Evolutionary conservation across 1,140 invertebrate species (phyloP), one percentile per base, ranked within the genome.

Genomic region (Philopotamus ludificatus): DNA sequence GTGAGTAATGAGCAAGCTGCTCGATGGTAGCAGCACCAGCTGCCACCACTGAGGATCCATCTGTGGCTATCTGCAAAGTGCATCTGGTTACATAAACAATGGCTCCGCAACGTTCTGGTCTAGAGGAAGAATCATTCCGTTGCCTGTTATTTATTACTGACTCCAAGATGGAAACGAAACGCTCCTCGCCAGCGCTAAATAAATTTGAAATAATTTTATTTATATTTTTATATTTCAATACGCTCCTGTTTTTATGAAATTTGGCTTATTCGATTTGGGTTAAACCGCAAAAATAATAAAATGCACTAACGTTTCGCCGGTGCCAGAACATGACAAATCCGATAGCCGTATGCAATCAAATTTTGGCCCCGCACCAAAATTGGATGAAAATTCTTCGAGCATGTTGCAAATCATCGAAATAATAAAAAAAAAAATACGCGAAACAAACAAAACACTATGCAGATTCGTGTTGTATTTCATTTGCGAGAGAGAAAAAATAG

Each of bases 51-150:
- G 44, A 16, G 8, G 4, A 47, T 47, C 44, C 44, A 47, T 47
- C 44, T 47, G 44, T 47, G 44, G 44, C 18, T 47, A 47, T 47
- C 44, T 47, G 15, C 18, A 12, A 20, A 47, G 44, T 12, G 44
- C 18, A 47, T 47, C 44, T 47, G 15, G 10, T 16, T 47, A 16
- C 44, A 47, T 47, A 47, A 47, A 47, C 44, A 47, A 47, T 47
- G 44, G 44, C 8, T 20, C 18, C 18, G 44, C 28, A 34, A 34
- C 28, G 28, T n/a, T n/a, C 28, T 34, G 28, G 28, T 12, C 28
- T n/a, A n/a, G n/a, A n/a, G n/a, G n/a, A n/a, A n/a, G n/a, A n/a
- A n/a, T n/a, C n/a, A n/a, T n/a, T n/a, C n/a, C n/a, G n/a, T n/a
- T n/a, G n/a, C n/a, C n/a, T n/a, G n/a, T n/a, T n/a, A n/a, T n/a